Conservation (phyloP, 2,113 vertebrate genomes). For the Platanista minor region DNA sequence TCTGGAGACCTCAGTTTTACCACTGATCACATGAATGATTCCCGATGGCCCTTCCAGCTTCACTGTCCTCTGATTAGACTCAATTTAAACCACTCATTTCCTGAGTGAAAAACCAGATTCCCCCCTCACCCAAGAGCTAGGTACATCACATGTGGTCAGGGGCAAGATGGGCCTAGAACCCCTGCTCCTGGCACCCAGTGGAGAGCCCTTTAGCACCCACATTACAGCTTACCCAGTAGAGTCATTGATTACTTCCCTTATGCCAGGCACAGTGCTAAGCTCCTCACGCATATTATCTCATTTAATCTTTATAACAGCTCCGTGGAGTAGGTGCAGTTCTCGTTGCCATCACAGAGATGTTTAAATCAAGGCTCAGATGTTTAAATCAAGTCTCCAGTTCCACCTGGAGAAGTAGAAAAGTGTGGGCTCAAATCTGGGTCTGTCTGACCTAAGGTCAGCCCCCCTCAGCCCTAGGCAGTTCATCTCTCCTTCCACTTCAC, state of each 20-base stretch:
- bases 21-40: background rate
- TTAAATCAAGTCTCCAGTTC: background rate
- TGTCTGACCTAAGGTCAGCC: background rate
- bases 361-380: background rate
- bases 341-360: background rate
- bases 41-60: background rate
- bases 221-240: too few species aligned
- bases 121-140: fast-evolving
- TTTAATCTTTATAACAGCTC: background rate
- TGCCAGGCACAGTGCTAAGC: background rate
- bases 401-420: background rate
- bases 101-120: background rate
- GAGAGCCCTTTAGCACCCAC: background rate
- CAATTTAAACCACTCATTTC: background rate
- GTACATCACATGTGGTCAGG: background rate
- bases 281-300: fast-evolving
- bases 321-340: background rate
- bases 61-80: background rate
- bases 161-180: background rate
- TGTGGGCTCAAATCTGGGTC: background rate
- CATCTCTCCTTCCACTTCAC: too few species aligned
- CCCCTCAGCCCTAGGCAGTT: fast-evolving
- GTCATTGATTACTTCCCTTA: fast-evolving
- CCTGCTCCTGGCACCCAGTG: fast-evolving
- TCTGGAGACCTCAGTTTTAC: background rate